Conservation (phyloP, 2,888 invertebrate genomes). For the Andrena camellia region DNA sequence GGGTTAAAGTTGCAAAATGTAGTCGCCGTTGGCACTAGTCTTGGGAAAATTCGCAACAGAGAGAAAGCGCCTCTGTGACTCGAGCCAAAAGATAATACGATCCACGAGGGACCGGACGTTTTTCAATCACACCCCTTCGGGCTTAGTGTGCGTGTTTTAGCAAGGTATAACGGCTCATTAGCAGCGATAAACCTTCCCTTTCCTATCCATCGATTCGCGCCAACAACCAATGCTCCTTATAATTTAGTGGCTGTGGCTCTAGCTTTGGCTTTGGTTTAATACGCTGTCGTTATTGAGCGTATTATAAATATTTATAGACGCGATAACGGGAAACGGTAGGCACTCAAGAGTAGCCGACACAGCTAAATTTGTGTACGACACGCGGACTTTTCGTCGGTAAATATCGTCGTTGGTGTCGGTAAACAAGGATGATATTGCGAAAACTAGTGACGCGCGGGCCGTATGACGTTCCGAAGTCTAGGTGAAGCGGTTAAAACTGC, state of each 20-base stretch:
- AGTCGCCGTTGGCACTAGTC: not conserved
- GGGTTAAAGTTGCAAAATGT: not conserved
- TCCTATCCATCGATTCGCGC: not conserved
- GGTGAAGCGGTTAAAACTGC: not conserved
- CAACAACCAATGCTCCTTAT: too few relatives aligned
- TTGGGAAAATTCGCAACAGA: not conserved
- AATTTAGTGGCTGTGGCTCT: not conserved
- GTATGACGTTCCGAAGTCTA: not conserved
- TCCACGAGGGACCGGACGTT: not conserved
- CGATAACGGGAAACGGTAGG: slow-evolving; percentile 11
- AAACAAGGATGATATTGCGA: slow-evolving; percentile 9
- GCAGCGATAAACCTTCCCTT: not conserved
- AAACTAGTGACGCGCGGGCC: not conserved
- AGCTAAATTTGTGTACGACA: slow-evolving; percentile 20
- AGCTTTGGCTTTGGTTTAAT: not conserved
- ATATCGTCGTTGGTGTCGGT: slow-evolving; percentile 31
- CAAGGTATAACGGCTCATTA: not conserved
- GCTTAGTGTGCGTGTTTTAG: too few relatives aligned
- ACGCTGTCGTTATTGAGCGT: not conserved
- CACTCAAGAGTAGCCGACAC: not conserved
- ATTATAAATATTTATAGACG: slow-evolving; percentile 3
- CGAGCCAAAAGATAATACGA: too few relatives aligned
- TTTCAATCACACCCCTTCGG: not conserved
- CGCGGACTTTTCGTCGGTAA: slow-evolving; percentile 11
- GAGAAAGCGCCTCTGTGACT: not conserved